phyloP scores from a whole-genome alignment of 2,888 invertebrate genomes.

The Choristoneura rosaceana region DNA sequence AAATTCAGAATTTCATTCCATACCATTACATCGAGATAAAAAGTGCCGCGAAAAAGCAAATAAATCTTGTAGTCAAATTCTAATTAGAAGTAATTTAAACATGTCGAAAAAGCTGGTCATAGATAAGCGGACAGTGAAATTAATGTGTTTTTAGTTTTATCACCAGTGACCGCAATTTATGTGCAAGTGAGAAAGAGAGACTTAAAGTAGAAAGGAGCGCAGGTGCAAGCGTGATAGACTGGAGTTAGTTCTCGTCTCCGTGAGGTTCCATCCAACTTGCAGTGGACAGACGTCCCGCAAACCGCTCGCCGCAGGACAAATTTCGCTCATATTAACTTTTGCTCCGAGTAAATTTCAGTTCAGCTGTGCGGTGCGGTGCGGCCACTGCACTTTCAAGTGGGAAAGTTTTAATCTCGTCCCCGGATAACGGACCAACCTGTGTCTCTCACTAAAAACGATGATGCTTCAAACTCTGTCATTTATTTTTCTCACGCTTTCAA shows the following conservation, averaged over 20 bases:
- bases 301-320: conserved; percentile 77
- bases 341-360: conserved; percentile 78
- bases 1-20: conserved; percentile 65
- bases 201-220: conserved; percentile 57
- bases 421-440: conserved; percentile 58
- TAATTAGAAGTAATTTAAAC: conserved; percentile 62
- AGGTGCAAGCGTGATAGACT: conserved; percentile 59
- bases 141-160: conserved; percentile 41
- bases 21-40: conserved; percentile 53
- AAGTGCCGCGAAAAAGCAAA: conserved; percentile 59
- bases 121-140: conserved; percentile 40
- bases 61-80: conserved; percentile 60
- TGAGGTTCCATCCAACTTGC: conserved; percentile 65
- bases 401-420: conserved; percentile 79
- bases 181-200: conserved; percentile 36
- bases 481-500: conserved; percentile 17
- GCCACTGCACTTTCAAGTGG: conserved; percentile 79
- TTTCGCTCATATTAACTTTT: conserved; percentile 84
- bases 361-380: conserved; percentile 71
- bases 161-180: conserved; percentile 48
- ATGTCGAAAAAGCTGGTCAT: conserved; percentile 48
- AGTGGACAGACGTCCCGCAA: conserved; percentile 61
- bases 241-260: conserved; percentile 60
- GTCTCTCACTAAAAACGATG: conserved; percentile 48
- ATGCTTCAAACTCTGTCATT: conserved; percentile 34